A percentile compares a stretch with the other conserved stretches of the same genome.
Evolutionary conservation across 2,797 vertebrate genomes (phyloP).

Genomic region (Lutjanus argentimaculatus): DNA sequence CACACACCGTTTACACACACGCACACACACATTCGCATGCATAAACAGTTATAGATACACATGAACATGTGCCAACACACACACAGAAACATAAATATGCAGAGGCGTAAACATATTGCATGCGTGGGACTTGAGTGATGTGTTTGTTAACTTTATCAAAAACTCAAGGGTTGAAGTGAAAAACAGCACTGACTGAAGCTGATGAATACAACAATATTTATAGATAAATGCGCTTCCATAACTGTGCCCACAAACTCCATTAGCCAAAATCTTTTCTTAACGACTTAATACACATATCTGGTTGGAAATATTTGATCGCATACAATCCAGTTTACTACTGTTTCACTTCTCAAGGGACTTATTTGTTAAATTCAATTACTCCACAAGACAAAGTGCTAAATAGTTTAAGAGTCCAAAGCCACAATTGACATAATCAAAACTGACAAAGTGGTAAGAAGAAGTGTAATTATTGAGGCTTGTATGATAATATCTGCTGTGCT

Average conservation of each 20-base stretch:
- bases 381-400: constrained; percentile 50
- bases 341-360: constrained; percentile 54
- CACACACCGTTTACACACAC: constrained; percentile 31
- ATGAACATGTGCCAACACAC: constrained; percentile 72
- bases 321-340: constrained; percentile 52
- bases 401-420: constrained; percentile 45
- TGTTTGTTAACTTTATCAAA: constrained; percentile 64
- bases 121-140: constrained; percentile 36
- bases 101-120: constrained; percentile 86
- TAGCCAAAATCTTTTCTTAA: constrained; percentile 34
- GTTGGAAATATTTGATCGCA: constrained; percentile 41
- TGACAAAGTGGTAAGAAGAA: constrained; percentile 31
- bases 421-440: constrained; percentile 46
- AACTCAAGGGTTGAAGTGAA: constrained; percentile 38
- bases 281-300: constrained; percentile 46
- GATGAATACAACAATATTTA: constrained; percentile 61
- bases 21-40: constrained; percentile 82
- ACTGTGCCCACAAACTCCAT: constrained; percentile 50
- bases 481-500: not conserved
- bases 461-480: constrained; percentile 8
- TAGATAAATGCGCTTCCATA: constrained; percentile 28
- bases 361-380: constrained; percentile 64
- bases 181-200: constrained; percentile 53
- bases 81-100: constrained; percentile 71
- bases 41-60: constrained; percentile 81